A percentile compares a stretch with the other conserved stretches of the same genome.
phyloP scores from a whole-genome alignment of 2,797 vertebrate species.

The Crocodylus rhombifer region DNA sequence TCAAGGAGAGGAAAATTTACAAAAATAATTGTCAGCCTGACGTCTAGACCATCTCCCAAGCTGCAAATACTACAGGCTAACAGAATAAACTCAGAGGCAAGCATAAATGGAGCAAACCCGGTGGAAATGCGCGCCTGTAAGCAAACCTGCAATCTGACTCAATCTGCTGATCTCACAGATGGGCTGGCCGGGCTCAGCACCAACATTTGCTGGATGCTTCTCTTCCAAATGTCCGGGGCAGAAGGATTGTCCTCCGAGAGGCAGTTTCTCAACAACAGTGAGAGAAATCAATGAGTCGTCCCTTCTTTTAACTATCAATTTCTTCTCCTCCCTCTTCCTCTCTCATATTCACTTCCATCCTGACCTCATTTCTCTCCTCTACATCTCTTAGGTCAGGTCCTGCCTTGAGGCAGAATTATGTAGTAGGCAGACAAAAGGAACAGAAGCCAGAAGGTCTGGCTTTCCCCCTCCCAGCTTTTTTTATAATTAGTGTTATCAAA shows the following conservation, averaged over 20 bases:
- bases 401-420: neutral
- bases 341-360: neutral
- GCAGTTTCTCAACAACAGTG: neutral
- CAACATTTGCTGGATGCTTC: neutral
- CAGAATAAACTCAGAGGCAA: neutral
- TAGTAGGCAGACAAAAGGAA: neutral
- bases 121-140: neutral
- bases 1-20: neutral
- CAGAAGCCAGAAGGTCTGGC: neutral
- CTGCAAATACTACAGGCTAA: neutral
- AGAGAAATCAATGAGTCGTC: neutral
- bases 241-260: neutral
- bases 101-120: neutral
- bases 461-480: neutral
- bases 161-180: neutral
- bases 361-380: neutral
- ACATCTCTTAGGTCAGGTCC: neutral
- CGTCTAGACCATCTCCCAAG: neutral
- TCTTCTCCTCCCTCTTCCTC: neutral
- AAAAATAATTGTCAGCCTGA: neutral
- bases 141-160: conserved; percentile 34
- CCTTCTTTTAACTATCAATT: neutral
- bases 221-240: neutral
- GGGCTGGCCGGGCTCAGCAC: neutral
- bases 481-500: too few relatives aligned